Conservation (phyloP, 2,113 vertebrate species). For the Brienomyrus brachyistius region DNA sequence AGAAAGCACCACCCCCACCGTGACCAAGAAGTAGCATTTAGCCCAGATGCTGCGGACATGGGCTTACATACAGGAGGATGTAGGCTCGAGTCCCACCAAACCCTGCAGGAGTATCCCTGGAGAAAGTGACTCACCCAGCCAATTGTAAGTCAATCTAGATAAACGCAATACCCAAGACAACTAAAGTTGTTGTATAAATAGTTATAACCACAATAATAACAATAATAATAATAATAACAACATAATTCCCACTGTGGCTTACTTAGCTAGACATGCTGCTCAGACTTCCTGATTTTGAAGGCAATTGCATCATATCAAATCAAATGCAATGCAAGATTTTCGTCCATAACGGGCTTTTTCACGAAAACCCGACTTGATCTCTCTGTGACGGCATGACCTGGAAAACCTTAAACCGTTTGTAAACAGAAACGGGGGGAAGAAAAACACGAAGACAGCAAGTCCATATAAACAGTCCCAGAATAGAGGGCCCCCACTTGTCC, state of each 20-base stretch:
- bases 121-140: neutral
- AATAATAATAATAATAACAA: neutral
- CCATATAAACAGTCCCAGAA: neutral
- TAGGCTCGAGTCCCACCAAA: neutral
- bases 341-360: neutral
- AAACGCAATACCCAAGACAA: neutral
- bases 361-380: neutral
- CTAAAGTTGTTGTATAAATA: neutral
- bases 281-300: neutral
- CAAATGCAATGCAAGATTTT: neutral
- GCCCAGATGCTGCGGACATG: neutral
- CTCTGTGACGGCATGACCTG: neutral
- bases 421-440: neutral
- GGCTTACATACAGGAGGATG: neutral
- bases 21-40: neutral
- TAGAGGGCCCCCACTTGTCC: neutral
- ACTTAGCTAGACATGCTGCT: neutral
- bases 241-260: neutral
- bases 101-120: neutral
- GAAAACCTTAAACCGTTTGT: neutral
- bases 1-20: slow-evolving; percentile 37
- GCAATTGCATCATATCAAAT: neutral
- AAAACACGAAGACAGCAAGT: neutral
- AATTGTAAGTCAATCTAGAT: neutral
- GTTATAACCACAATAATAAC: neutral